phyloP scores from a whole-genome alignment of 1,140 invertebrate species.

The Carposina sasakii region DNA sequence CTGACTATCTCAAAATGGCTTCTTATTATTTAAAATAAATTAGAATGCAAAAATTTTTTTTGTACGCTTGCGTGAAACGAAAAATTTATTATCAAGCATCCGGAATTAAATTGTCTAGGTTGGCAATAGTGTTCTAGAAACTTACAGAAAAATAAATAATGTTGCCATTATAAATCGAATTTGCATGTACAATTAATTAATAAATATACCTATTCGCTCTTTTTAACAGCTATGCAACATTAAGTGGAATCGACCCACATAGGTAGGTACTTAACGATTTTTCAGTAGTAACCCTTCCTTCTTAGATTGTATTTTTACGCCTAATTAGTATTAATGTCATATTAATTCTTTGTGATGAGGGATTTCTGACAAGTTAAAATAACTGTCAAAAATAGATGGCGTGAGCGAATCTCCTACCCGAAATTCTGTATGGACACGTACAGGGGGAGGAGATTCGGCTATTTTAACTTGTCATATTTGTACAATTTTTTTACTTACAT shows the following conservation, averaged over 20 bases:
- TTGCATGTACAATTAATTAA: background rate
- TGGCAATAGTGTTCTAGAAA: conserved; percentile 51
- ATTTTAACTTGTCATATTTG: too few relatives aligned
- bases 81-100: conserved; percentile 28
- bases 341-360: background rate
- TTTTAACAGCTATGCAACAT: background rate
- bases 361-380: too few relatives aligned
- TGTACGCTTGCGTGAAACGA: conserved; percentile 24
- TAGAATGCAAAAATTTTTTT: background rate
- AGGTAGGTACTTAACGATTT: background rate
- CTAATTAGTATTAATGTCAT: background rate
- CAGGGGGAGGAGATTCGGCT: too few relatives aligned
- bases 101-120: conserved; percentile 27
- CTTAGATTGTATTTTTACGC: background rate
- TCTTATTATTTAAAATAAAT: too few relatives aligned
- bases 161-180: conserved; percentile 25
- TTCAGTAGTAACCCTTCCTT: background rate
- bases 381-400: too few relatives aligned
- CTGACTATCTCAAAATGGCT: too few relatives aligned
- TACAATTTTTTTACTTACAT: too few relatives aligned
- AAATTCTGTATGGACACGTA: too few relatives aligned
- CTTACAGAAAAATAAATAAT: conserved; percentile 36
- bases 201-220: background rate
- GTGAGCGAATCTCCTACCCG: too few relatives aligned
- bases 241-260: too few relatives aligned